phyloP scores from a whole-genome alignment of 2,113 vertebrate genomes.

The Hemibates koningsi region DNA sequence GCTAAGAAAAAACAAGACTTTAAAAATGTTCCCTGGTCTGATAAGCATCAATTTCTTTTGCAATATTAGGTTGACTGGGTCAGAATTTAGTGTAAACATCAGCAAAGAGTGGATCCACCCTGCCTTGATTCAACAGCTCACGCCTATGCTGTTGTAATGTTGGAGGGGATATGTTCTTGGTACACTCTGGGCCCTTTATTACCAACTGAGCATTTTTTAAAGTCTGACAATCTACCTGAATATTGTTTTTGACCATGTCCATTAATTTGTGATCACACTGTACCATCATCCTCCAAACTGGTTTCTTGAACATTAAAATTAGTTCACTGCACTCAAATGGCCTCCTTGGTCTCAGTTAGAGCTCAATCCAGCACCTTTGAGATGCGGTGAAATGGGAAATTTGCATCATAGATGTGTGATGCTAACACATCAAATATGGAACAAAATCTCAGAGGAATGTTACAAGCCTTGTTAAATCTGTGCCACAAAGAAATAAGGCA shows the following conservation, averaged over 20 bases:
- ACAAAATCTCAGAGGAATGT: background rate
- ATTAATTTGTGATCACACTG: background rate
- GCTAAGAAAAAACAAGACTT: background rate
- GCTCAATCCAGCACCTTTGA: background rate
- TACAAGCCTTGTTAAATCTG: background rate
- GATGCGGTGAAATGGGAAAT: background rate
- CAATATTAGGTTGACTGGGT: background rate
- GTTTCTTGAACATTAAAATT: background rate
- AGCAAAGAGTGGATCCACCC: background rate
- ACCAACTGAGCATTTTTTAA: background rate
- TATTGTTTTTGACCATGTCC: background rate
- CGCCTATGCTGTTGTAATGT: background rate
- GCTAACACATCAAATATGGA: background rate
- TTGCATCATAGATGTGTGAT: background rate
- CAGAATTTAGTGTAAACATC: background rate
- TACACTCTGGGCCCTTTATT: background rate
- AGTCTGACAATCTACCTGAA: background rate
- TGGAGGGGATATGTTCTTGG: background rate
- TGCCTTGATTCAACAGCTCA: background rate
- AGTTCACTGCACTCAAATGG: background rate
- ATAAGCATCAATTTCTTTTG: background rate
- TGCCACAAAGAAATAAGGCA: background rate
- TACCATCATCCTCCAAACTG: background rate
- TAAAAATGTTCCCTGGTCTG: background rate
- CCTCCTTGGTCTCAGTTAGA: background rate